Percentiles rank a stretch among this genome's conserved stretches.
These are phyloP conservation scores for Acipenser oxyrinchus DNA, from an alignment of 2,797 vertebrate species.

Conservation along the genomic window DNA sequence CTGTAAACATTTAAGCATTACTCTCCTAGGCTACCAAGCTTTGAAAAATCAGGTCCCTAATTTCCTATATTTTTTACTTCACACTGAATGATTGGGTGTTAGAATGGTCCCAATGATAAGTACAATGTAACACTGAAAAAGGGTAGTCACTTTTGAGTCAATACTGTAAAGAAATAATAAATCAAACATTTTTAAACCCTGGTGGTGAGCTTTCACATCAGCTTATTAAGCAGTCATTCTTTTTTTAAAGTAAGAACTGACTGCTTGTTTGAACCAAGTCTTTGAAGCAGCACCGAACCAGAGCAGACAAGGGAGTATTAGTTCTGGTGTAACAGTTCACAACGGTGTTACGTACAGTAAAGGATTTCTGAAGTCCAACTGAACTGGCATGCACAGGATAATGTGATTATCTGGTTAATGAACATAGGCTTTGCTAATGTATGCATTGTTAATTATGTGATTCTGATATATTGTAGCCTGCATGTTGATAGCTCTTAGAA, in stretches of 20 bases:
- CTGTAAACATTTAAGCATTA: too few relatives aligned
- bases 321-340: constrained; percentile 18
- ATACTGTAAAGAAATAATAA: constrained; percentile 40
- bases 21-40: too few relatives aligned
- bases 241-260: constrained; percentile 13
- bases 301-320: constrained; percentile 61
- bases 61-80: too few relatives aligned
- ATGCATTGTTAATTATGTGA: constrained; percentile 67
- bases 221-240: constrained; percentile 12
- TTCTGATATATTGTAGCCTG: constrained; percentile 37
- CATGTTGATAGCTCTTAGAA: constrained; percentile 71
- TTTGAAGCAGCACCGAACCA: constrained; percentile 55
- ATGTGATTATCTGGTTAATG: constrained; percentile 55
- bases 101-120: too few relatives aligned
- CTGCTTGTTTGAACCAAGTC: constrained; percentile 51
- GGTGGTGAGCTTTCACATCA: constrained; percentile 12
- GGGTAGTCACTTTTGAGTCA: constrained; percentile 21
- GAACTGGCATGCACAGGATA: constrained; percentile 67
- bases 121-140: too few relatives aligned
- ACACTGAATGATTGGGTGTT: too few relatives aligned
- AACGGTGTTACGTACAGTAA: constrained; percentile 18
- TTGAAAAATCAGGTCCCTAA: too few relatives aligned
- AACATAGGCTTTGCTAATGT: constrained; percentile 57
- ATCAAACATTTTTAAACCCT: constrained; percentile 41
- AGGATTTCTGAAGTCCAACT: constrained; percentile 63